phyloP scores from a whole-genome alignment of 2,113 vertebrate species.

The Scopus umbretta region DNA sequence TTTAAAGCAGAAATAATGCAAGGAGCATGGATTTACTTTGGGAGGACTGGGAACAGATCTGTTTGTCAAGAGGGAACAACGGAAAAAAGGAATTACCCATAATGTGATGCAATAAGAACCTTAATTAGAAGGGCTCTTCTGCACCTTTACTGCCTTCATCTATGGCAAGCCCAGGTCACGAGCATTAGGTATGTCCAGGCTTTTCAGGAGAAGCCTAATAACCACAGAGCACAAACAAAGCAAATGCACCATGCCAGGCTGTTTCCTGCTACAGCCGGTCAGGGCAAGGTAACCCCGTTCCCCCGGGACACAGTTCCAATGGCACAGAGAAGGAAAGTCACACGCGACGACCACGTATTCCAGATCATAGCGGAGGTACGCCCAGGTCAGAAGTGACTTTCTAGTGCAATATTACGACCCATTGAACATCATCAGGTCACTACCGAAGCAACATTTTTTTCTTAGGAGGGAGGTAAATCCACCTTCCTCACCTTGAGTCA shows the following conservation, averaged over 20 bases:
- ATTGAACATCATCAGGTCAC: neutral
- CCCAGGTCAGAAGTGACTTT: neutral
- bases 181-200: neutral
- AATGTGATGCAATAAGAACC: rapidly evolving
- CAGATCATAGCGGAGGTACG: neutral
- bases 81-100: neutral
- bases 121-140: neutral
- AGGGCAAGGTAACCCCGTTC: neutral
- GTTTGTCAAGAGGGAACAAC: neutral
- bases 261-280: neutral
- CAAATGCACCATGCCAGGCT: neutral
- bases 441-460: neutral
- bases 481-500: neutral
- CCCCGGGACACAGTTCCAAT: neutral
- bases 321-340: neutral
- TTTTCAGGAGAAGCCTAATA: neutral
- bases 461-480: neutral
- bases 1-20: neutral
- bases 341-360: neutral
- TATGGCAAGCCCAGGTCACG: neutral
- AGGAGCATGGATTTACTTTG: neutral
- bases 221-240: neutral
- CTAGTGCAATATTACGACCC: slow-evolving; percentile 43
- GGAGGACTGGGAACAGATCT: neutral
- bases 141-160: neutral